A percentile compares a stretch with the other conserved stretches of the same genome.
Evolutionary conservation across 2,113 vertebrate species (phyloP).

Genomic region (Geococcyx californianus): DNA sequence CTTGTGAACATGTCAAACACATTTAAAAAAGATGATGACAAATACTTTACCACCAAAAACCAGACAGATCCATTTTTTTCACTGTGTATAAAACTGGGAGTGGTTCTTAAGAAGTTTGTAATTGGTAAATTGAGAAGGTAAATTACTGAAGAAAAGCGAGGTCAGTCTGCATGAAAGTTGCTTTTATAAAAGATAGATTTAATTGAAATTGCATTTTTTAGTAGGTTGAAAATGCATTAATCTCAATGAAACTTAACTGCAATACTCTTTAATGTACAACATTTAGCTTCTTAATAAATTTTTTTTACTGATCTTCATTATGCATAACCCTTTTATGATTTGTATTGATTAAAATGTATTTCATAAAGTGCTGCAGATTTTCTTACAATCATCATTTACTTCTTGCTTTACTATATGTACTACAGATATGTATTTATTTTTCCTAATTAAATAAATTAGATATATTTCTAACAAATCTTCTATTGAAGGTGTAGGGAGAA

Average conservation of each 20-base stretch:
- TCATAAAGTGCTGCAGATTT: not conserved
- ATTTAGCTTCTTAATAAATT: not conserved
- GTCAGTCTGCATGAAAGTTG: not conserved
- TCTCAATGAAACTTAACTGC: not conserved
- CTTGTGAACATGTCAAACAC: not conserved
- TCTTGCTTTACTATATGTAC: not conserved
- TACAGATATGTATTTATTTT: not conserved
- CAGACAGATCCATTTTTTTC: not conserved
- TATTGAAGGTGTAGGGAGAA: not conserved
- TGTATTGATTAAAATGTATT: not conserved
- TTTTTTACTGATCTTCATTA: not conserved
- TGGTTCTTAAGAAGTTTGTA: not conserved
- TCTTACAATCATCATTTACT: not conserved
- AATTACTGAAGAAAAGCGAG: not conserved
- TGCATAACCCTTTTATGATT: not conserved
- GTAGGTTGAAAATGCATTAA: not conserved
- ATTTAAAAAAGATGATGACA: not conserved
- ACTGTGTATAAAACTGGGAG: not conserved
- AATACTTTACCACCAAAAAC: not conserved
- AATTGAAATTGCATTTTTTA: not conserved
- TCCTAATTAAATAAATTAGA: not conserved
- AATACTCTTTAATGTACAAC: not conserved
- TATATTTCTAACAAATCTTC: not conserved
- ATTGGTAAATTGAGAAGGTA: not conserved
- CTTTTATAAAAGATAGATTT: not conserved